phyloP scores from a whole-genome alignment of 2,113 vertebrate species.

The Etia nguti region DNA sequence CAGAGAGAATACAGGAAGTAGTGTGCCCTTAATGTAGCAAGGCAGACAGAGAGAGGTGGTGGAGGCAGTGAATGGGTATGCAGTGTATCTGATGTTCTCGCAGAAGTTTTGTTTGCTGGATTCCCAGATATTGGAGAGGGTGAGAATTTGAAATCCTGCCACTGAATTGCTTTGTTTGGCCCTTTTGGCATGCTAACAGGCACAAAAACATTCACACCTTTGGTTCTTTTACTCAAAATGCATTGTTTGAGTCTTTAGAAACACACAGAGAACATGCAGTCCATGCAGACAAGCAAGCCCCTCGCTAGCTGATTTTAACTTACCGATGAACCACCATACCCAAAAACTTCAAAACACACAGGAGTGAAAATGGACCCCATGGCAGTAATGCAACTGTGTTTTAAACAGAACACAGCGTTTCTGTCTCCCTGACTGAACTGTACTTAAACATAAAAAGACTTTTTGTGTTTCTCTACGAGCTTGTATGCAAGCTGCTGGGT shows the following conservation, averaged over 20 bases:
- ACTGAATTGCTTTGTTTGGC: background rate
- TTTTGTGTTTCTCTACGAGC: background rate
- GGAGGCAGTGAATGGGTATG: background rate
- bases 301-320: background rate
- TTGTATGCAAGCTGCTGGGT: background rate
- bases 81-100: background rate
- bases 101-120: background rate
- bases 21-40: background rate
- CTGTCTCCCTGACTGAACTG: background rate
- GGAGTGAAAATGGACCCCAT: background rate
- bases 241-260: background rate
- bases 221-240: background rate
- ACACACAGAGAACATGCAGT: background rate
- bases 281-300: background rate
- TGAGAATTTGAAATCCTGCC: background rate
- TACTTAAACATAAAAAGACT: constrained; percentile 1
- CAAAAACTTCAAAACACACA: background rate
- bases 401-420: background rate
- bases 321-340: background rate
- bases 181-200: background rate
- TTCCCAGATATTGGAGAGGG: background rate
- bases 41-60: background rate
- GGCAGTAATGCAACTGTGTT: background rate
- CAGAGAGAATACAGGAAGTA: background rate
- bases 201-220: background rate